A percentile compares a stretch with the other conserved stretches of the same genome.
Evolutionary conservation across 2,113 vertebrate genomes (phyloP).

Genomic region (Cyanoderma ruficeps): DNA sequence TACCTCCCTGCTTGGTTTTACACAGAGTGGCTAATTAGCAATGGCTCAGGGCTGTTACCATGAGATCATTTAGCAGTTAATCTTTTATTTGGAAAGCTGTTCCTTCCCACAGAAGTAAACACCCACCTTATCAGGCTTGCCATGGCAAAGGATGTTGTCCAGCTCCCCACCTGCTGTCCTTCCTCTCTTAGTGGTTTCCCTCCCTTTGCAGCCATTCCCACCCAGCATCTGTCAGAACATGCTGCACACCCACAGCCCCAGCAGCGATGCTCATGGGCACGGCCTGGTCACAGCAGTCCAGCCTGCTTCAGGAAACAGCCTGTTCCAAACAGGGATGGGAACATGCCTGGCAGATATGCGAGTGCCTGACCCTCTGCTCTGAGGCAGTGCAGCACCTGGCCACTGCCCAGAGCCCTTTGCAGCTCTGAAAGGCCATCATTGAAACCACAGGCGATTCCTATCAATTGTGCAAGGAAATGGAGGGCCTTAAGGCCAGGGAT

Average conservation of each 20-base stretch:
- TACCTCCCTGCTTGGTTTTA: neutral
- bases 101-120: constrained; percentile 49
- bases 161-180: constrained; percentile 29
- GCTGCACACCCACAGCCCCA: neutral
- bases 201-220: neutral
- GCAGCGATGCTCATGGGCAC: neutral
- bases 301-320: neutral
- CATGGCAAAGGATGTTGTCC: constrained; percentile 11
- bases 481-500: neutral
- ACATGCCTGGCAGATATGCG: neutral
- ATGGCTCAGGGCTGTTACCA: neutral
- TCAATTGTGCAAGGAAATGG: neutral
- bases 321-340: neutral
- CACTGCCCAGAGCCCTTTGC: neutral
- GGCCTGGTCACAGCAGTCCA: neutral
- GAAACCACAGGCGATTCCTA: neutral
- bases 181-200: constrained; percentile 27
- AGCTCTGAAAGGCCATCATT: neutral
- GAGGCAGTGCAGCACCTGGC: neutral
- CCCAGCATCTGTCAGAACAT: constrained; percentile 5
- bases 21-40: neutral
- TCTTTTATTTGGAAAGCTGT: constrained; percentile 58
- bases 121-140: constrained; percentile 22
- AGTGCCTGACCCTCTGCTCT: neutral
- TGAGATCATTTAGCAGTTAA: constrained; percentile 18